phyloP scores from a whole-genome alignment of 2,888 invertebrate species.

The Diplazon laetatorius region DNA sequence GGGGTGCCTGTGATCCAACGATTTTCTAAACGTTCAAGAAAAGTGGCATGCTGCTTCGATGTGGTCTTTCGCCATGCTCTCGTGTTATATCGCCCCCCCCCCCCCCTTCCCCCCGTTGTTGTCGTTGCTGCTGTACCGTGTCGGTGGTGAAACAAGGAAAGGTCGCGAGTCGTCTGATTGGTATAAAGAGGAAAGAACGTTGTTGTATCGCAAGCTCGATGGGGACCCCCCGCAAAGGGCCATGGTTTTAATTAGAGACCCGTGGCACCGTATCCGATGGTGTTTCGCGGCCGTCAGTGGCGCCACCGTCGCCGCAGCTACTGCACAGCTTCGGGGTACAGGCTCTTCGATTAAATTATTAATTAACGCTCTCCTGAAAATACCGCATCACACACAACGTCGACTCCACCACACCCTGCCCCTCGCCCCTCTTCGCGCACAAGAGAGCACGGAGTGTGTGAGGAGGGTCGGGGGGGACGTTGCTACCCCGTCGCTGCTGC shows the following conservation, averaged over 20 bases:
- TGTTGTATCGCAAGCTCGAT: slow-evolving; percentile 59
- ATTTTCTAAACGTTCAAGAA: slow-evolving; percentile 26
- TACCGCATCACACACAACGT: slow-evolving; percentile 75
- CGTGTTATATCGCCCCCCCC: slow-evolving; percentile 22
- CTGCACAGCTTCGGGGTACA: slow-evolving; percentile 73
- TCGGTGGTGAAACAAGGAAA: background rate
- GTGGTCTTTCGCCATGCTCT: slow-evolving; percentile 19
- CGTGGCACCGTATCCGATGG: slow-evolving; percentile 68
- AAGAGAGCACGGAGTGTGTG: slow-evolving; percentile 27
- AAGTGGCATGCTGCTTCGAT: slow-evolving; percentile 24
- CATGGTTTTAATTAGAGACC: slow-evolving; percentile 76
- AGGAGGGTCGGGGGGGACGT: slow-evolving; percentile 9
- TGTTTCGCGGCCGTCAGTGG: slow-evolving; percentile 44
- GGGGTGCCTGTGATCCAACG: slow-evolving; percentile 28
- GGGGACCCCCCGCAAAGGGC: slow-evolving; percentile 36
- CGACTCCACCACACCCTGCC: too few species aligned
- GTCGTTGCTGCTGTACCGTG: slow-evolving; percentile 13
- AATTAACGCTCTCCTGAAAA: slow-evolving; percentile 81
- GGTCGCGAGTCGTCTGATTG: slow-evolving; percentile 1
- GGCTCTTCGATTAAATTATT: slow-evolving; percentile 82
- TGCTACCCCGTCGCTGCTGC: slow-evolving; percentile 38
- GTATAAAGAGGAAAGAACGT: slow-evolving; percentile 17
- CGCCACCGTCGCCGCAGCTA: slow-evolving; percentile 51
- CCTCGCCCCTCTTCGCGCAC: slow-evolving; percentile 32
- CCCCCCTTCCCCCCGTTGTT: background rate